These are phyloP conservation scores for Lomographa bimaculata DNA, from an alignment of 2,888 invertebrate genomes.

Conservation along the genomic window DNA sequence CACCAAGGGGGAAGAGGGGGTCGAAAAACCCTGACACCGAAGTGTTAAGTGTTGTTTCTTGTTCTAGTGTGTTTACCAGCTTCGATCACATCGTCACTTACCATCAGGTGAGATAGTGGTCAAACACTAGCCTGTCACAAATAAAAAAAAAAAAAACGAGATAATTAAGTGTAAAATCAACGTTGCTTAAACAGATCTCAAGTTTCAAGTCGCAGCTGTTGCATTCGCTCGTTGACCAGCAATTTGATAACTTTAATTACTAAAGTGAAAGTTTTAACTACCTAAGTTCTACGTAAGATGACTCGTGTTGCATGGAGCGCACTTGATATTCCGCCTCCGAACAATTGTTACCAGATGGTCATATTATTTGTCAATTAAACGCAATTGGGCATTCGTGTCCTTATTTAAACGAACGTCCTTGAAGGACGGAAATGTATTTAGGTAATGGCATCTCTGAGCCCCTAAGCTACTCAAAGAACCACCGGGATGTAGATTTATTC, in stretches of 20 bases:
- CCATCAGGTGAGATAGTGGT: too few species aligned
- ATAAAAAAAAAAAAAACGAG: too few species aligned
- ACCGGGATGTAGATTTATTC: conserved; percentile 40
- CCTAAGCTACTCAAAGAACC: conserved; percentile 35
- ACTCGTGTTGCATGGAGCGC: conserved; percentile 4
- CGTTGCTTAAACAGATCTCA: too few species aligned
- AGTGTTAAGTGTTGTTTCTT: too few species aligned
- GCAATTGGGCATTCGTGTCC: conserved; percentile 7
- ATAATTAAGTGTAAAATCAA: too few species aligned
- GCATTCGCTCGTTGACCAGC: conserved; percentile 6
- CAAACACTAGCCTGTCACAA: too few species aligned
- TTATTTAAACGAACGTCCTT: conserved; percentile 5
- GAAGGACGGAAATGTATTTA: conserved; percentile 14
- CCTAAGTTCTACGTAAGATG: conserved; percentile 8
- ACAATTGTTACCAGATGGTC: conserved; percentile 5
- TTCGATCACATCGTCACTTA: too few species aligned
- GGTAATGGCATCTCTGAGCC: conserved; percentile 8
- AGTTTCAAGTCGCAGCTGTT: conserved; percentile 10
- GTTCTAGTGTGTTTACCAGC: too few species aligned
- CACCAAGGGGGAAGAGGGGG: too few species aligned
- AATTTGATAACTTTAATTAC: conserved; percentile 19
- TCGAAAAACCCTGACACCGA: too few species aligned
- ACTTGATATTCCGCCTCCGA: conserved; percentile 2
- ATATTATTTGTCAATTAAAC: conserved; percentile 11
- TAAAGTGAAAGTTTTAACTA: conserved; percentile 17